Percentiles rank a stretch among this genome's conserved stretches.
Conservation (phyloP, 2,888 invertebrate genomes). For the Halocaridina rubra region DNA sequence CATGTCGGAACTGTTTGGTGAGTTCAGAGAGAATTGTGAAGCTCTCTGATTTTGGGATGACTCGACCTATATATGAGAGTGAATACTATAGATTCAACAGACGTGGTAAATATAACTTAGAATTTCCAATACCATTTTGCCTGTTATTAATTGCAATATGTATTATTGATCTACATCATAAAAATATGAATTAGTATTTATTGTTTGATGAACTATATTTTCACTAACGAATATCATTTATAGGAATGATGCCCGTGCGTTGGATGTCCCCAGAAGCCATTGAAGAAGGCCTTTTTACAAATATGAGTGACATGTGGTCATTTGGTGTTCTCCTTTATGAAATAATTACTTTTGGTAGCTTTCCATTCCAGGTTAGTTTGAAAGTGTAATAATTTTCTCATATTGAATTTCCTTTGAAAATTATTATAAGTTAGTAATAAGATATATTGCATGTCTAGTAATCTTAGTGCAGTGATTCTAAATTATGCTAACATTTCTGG, state of each 20-base stretch:
- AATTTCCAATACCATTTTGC: too few species aligned
- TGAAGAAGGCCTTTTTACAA: slow-evolving; percentile 83
- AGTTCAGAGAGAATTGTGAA: slow-evolving; percentile 79
- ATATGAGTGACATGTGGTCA: slow-evolving; percentile 91
- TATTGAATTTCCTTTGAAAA: too few species aligned
- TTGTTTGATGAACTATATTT: too few species aligned
- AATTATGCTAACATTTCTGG: too few species aligned
- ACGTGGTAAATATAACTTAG: slow-evolving; percentile 73
- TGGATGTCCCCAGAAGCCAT: slow-evolving; percentile 96
- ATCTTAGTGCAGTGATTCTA: too few species aligned
- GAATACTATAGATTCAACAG: slow-evolving; percentile 91
- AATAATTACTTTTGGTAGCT: slow-evolving; percentile 90
- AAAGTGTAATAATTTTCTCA: too few species aligned
- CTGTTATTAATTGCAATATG: too few species aligned
- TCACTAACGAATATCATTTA: too few species aligned
- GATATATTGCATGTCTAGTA: too few species aligned
- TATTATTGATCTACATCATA: too few species aligned
- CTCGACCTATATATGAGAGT: slow-evolving; percentile 85
- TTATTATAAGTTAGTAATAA: too few species aligned
- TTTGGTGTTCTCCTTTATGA: slow-evolving; percentile 87
- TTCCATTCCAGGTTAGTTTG: slow-evolving; percentile 81
- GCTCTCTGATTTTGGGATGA: slow-evolving; percentile 93
- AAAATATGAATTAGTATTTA: too few species aligned
- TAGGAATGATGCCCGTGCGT: slow-evolving; percentile 85
- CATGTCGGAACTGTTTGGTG: slow-evolving; percentile 82